phyloP scores from a whole-genome alignment of 2,888 invertebrate species.

The Deroplatys truncata region DNA sequence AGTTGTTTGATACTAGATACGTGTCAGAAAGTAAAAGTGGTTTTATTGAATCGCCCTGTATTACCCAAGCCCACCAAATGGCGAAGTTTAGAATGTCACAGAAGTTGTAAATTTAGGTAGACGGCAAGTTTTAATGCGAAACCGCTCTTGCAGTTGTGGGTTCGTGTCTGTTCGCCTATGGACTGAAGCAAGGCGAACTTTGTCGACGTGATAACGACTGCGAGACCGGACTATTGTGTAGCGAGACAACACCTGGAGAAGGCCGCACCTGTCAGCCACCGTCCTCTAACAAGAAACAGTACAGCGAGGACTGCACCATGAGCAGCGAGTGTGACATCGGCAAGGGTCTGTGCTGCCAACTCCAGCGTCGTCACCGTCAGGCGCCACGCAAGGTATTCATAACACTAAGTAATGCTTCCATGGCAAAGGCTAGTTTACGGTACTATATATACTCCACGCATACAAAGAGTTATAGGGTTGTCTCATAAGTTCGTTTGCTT shows the following conservation, averaged over 20 bases:
- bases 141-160: conserved; percentile 51
- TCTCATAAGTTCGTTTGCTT: too few relatives aligned
- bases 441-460: too few relatives aligned
- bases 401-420: too few relatives aligned
- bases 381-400: conserved; percentile 69
- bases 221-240: conserved; percentile 76
- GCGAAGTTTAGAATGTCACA: too few relatives aligned
- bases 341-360: conserved; percentile 81
- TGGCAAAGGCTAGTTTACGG: too few relatives aligned
- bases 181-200: conserved; percentile 74
- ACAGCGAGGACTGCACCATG: conserved; percentile 74
- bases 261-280: conserved; percentile 76
- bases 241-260: conserved; percentile 50
- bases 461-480: too few relatives aligned
- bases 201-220: conserved; percentile 82
- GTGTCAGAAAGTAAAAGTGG: too few relatives aligned
- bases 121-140: too few relatives aligned
- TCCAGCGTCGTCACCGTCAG: conserved; percentile 80
- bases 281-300: conserved; percentile 71
- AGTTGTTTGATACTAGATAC: too few relatives aligned
- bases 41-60: too few relatives aligned
- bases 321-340: conserved; percentile 83
- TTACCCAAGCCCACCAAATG: too few relatives aligned
- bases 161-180: conserved; percentile 64
- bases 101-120: too few relatives aligned